These are phyloP conservation scores for Pitangus sulphuratus DNA, from an alignment of 2,797 vertebrate species.

Conservation along the genomic window DNA sequence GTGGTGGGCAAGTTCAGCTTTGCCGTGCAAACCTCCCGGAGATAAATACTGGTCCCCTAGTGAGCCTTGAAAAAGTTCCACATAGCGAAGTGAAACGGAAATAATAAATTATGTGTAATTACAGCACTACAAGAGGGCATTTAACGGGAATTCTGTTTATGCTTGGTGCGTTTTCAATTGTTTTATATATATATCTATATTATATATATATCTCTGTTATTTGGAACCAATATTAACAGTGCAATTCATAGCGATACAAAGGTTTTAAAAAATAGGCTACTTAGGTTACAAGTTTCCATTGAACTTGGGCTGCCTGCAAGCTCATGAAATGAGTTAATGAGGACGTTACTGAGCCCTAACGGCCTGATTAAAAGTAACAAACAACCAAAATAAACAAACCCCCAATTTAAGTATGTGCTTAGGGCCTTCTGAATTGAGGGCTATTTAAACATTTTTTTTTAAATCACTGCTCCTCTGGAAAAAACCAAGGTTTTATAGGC, in stretches of 20 bases:
- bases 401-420: not conserved
- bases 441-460: not conserved
- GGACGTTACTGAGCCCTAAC: not conserved
- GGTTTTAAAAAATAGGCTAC: not conserved
- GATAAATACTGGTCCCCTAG: not conserved
- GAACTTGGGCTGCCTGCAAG: not conserved
- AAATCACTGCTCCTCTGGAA: not conserved
- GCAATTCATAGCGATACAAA: not conserved
- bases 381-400: not conserved
- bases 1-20: not conserved
- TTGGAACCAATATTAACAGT: not conserved
- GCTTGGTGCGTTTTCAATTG: not conserved
- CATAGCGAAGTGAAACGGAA: not conserved
- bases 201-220: not conserved
- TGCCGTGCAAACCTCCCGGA: not conserved
- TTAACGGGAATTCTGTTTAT: not conserved
- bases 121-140: not conserved
- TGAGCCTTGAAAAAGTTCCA: not conserved
- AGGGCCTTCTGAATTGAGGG: not conserved
- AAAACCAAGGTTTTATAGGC: not conserved
- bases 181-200: not conserved
- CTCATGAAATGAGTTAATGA: not conserved
- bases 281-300: not conserved
- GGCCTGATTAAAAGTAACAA: not conserved
- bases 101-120: not conserved